Conservation (phyloP, 2,113 vertebrate species). For the Poecilia latipinna region DNA sequence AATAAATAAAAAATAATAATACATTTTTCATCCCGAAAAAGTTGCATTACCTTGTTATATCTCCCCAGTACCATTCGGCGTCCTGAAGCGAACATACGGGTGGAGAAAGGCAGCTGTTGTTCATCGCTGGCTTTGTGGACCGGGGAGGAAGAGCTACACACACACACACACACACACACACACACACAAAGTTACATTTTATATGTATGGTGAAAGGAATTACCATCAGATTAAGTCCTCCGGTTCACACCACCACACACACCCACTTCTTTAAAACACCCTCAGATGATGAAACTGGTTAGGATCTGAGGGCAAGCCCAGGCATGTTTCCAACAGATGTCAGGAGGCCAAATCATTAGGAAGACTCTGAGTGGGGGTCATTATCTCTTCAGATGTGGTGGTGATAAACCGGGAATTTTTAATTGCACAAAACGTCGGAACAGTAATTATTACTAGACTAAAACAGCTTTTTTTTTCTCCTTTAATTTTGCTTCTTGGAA, state of each 20-base stretch:
- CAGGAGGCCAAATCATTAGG: constrained; percentile 33
- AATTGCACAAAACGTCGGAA: background rate
- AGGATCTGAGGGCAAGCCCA: constrained; percentile 63
- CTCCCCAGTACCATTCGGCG: constrained; percentile 97
- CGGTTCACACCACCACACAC: background rate
- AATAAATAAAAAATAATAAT: background rate
- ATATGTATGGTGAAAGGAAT: constrained; percentile 7
- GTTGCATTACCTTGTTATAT: constrained; percentile 88
- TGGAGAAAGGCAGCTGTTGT: constrained; percentile 82
- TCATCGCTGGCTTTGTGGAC: constrained; percentile 87
- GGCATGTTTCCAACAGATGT: constrained; percentile 68
- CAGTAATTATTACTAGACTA: background rate
- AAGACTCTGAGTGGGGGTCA: background rate
- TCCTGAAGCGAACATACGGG: constrained; percentile 85
- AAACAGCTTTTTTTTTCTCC: no score
- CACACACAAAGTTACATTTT: constrained; percentile 25
- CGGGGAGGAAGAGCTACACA: constrained; percentile 91
- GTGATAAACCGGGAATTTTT: background rate
- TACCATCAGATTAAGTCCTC: background rate
- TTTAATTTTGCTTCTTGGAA: background rate
- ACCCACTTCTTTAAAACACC: constrained; percentile 27
- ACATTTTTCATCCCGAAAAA: background rate
- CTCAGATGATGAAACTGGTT: constrained; percentile 47
- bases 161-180: background rate
- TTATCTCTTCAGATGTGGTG: background rate